Percentiles rank a stretch among this genome's conserved stretches.
Evolutionary conservation across 2,888 invertebrate species (phyloP).

Genomic region (Lithophane ornitopus): DNA sequence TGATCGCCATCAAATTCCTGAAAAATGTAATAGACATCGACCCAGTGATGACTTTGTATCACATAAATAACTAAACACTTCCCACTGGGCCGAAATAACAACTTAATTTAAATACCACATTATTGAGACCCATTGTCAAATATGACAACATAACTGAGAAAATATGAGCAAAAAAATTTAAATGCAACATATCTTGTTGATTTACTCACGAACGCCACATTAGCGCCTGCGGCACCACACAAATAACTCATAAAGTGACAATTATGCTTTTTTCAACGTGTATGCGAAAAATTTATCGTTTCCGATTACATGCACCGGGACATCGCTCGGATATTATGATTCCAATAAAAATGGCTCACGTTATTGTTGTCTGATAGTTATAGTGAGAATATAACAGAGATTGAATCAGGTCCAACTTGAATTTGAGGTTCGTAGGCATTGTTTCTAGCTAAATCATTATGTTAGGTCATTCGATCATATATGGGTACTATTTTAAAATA

Average conservation of each 20-base stretch:
- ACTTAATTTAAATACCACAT: slow-evolving; percentile 19
- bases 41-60: neutral
- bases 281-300: slow-evolving; percentile 83
- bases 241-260: slow-evolving; percentile 85
- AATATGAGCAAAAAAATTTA: slow-evolving; percentile 40
- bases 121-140: slow-evolving; percentile 44
- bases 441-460: too few species aligned
- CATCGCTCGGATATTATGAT: slow-evolving; percentile 27
- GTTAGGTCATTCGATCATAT: too few species aligned
- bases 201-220: slow-evolving; percentile 78
- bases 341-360: slow-evolving; percentile 24
- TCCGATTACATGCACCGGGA: slow-evolving; percentile 79
- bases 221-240: slow-evolving; percentile 75
- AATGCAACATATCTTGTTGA: slow-evolving; percentile 67
- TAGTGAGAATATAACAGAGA: too few species aligned
- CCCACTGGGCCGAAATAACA: slow-evolving; percentile 15
- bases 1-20: neutral
- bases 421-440: too few species aligned
- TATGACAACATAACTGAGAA: slow-evolving; percentile 38
- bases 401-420: too few species aligned
- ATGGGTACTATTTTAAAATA: too few species aligned
- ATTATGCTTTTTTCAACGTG: slow-evolving; percentile 79
- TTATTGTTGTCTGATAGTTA: too few species aligned
- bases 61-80: slow-evolving; percentile 8
- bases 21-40: neutral